Conservation (phyloP, 2,113 vertebrate species). For the Antechinus stuartii region DNA sequence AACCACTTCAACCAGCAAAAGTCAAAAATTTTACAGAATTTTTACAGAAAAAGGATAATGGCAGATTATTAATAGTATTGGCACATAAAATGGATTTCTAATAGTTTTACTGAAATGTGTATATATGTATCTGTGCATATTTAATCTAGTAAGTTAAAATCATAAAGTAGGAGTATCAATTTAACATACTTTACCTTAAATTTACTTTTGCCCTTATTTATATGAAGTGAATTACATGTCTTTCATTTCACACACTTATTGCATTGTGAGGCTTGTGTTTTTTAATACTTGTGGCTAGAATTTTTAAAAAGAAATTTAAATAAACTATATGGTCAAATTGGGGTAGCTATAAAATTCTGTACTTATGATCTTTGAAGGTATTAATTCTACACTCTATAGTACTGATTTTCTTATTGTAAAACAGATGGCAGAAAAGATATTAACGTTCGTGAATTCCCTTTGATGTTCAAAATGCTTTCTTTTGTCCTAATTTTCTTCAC, state of each 20-base stretch:
- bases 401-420: background rate
- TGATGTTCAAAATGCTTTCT: background rate
- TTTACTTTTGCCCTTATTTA: background rate
- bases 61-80: background rate
- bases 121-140: background rate
- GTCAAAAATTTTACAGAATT: background rate
- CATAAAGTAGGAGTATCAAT: background rate
- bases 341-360: background rate
- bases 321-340: background rate
- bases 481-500: background rate
- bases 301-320: constrained; percentile 7
- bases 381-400: background rate
- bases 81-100: background rate
- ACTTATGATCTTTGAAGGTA: background rate
- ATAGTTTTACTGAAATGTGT: no score
- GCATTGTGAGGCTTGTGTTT: background rate
- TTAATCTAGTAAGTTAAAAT: background rate
- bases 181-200: background rate
- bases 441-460: background rate
- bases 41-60: background rate
- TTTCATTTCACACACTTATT: constrained; percentile 29
- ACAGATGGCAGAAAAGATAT: background rate
- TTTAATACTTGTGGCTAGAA: background rate
- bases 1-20: background rate
- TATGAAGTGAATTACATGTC: background rate